Base-by-base conservation (phyloP, 2,888 invertebrate species). In the Peribatodes rhomboidaria region DNA sequence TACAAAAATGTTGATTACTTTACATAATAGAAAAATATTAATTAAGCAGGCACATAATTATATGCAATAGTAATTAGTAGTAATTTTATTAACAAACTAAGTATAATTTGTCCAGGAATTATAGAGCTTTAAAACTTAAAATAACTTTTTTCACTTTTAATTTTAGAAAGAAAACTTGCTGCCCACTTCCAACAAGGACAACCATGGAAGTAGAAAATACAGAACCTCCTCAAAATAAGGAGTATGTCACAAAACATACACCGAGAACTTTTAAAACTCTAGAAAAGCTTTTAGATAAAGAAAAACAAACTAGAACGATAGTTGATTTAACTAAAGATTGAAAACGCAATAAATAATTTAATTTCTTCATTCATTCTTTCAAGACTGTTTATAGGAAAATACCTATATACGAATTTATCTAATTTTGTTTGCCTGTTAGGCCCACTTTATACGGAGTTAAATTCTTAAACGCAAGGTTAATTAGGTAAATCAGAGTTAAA, bases 231-330 rank as follows among this genome's bases (percentile, higher is more conserved):
- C 6, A 35, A 50, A 6, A 39, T 8, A 11, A 44, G 7, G 27
- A 31, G 10, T 16, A 37, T 4, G 55, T 57, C 11, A 41, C 31
- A 0, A 54, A 35, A 31, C 6, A 2, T 9, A 47, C 16, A 49
- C 14, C n/a, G n/a, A 68, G 52, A 35, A 68, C 49, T 8, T 81
- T 81, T 33, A 73, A 68, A 64, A 72, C 75, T 35, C 68, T 83
- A 22, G 66, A 78, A 52, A 47, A 18, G 14, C 13, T 64, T 14
- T 9, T 57, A 27, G 57, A 70, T 27, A 75, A 76, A 33, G 41
- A 53, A 2, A 74, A 71, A 61, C 55, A 56, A 27, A 67, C 49
- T 11, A 11, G 42, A 3, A 18, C 16, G 0, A 37, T 76, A 4
- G 71, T 83, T 4, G 79, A 80, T 53, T 66, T 73, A 27, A 77